These are phyloP conservation scores for Trichomycterus rosablanca DNA, from an alignment of 2,113 vertebrate species.

Conservation along the genomic window DNA sequence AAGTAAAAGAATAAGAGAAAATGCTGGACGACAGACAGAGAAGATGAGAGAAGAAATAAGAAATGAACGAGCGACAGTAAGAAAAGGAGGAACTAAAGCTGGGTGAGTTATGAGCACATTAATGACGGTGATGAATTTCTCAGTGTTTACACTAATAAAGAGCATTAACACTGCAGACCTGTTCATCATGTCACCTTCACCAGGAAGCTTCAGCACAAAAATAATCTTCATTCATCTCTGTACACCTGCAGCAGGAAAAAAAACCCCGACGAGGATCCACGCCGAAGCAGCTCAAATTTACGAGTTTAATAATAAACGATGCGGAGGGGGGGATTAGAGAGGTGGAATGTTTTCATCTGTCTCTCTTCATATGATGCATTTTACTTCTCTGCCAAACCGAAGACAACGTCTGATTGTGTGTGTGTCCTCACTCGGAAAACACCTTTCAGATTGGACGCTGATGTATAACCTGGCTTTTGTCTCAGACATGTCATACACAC, in stretches of 20 bases:
- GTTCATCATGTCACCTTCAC: no score
- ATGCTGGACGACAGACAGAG: no score
- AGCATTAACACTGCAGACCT: not conserved
- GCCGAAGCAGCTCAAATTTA: no score
- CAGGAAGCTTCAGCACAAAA: no score
- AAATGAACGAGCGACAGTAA: not conserved
- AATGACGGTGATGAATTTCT: no score
- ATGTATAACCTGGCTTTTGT: constrained; percentile 57
- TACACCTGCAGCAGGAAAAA: no score
- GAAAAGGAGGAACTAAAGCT: not conserved
- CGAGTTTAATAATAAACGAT: no score
- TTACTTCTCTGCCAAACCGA: not conserved
- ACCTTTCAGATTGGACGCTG: constrained; percentile 50
- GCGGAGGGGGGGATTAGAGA: constrained; percentile 30
- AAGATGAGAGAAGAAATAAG: not conserved
- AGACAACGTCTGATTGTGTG: no score
- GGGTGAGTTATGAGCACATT: no score
- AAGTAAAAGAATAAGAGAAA: no score
- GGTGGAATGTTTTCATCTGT: constrained; percentile 35
- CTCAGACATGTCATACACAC: constrained; percentile 35
- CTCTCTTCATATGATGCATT: constrained; percentile 20
- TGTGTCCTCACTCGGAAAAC: constrained; percentile 61
- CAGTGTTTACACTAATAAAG: constrained; percentile 5
- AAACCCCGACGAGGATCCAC: no score
- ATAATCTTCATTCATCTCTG: no score